These are phyloP conservation scores for Genyomyrus donnyi DNA, from an alignment of 2,113 vertebrate genomes.

Conservation along the genomic window DNA sequence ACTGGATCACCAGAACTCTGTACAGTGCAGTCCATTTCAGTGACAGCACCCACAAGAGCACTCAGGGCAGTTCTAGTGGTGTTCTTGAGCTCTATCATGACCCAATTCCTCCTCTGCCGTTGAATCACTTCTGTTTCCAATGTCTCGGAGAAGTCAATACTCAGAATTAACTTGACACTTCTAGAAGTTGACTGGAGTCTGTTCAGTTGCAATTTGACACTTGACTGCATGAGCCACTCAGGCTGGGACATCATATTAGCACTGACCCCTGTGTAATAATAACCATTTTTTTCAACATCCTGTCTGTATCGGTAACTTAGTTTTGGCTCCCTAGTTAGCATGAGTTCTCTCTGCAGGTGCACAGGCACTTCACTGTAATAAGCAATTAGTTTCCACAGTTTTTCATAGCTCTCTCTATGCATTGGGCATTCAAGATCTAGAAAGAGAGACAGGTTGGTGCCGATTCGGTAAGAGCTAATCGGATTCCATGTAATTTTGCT, in stretches of 20 bases:
- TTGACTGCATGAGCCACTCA: slow-evolving; percentile 74
- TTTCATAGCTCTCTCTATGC: slow-evolving; percentile 70
- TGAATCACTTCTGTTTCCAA: slow-evolving; percentile 39
- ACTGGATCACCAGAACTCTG: slow-evolving; percentile 61
- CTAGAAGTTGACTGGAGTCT: slow-evolving; percentile 68
- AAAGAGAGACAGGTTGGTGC: slow-evolving; percentile 59
- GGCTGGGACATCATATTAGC: slow-evolving; percentile 64
- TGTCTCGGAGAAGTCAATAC: slow-evolving; percentile 44
- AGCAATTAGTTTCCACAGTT: slow-evolving; percentile 82
- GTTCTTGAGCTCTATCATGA: slow-evolving; percentile 65
- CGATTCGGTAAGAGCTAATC: slow-evolving; percentile 49
- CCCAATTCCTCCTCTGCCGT: slow-evolving; percentile 62
- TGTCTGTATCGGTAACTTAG: slow-evolving; percentile 66
- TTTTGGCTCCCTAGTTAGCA: slow-evolving; percentile 52
- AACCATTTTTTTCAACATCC: slow-evolving; percentile 60
- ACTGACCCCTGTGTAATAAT: slow-evolving; percentile 80
- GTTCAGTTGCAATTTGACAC: slow-evolving; percentile 70
- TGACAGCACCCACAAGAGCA: slow-evolving; percentile 54
- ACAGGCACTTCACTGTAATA: slow-evolving; percentile 84
- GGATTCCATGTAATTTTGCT: slow-evolving; percentile 61
- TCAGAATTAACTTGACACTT: slow-evolving; percentile 60
- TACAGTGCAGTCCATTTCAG: slow-evolving; percentile 63
- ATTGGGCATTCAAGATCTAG: slow-evolving; percentile 74
- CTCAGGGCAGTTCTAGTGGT: slow-evolving; percentile 35
- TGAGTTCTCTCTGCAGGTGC: slow-evolving; percentile 57